Base-by-base conservation (phyloP, 1,140 invertebrate genomes). In the Eufriesea mexicana region DNA sequence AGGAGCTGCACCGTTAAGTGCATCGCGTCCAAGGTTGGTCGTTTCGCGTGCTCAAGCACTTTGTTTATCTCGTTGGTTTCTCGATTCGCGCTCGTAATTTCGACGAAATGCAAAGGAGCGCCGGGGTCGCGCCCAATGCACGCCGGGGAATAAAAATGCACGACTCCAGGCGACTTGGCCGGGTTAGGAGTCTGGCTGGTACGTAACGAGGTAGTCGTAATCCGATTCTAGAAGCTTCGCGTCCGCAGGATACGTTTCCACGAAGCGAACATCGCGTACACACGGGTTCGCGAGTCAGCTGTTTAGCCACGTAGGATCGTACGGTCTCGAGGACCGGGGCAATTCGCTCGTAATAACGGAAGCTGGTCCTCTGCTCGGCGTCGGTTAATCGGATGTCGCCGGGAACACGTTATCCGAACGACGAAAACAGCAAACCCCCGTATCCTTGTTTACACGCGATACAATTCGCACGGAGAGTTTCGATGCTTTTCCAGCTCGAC, bases 341-440 rank as follows among this genome's bases (percentile, higher is more conserved):
- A 91, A 91, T 90, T 91, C 84, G 85, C 79, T 88, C 84, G 83
- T 89, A 91, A 90, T 91, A 91, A 89, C 87, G 90, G 90, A 91
- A 90, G 87, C 86, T 85, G 89, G 82, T 66, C 16, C 59, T 18
- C 64, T 68, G 45, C 72, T 71, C 76, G 80, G 49, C 75, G 85
- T 77, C 66, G 80, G 83, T 91, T 90, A 92, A 92, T 92, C 87
- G 90, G 89, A 91, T 90, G 90, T 89, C 87, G 74, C 57, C 55
- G 76, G 76, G 62, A 83, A 84, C 79, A 83, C 71, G 54, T 72
- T 49, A 45, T 71, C 51, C 62, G 35, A 45, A 57, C 77, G 47
- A 51, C 66, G 88, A 86, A 89, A 88, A 87, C 85, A 70, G 59
- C 14, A 14, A 51, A 16, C 49, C 25, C 25, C 25, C 25, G 45